These are phyloP conservation scores for Neostethus bicornis DNA, from an alignment of 2,797 vertebrate genomes.

Conservation along the genomic window DNA sequence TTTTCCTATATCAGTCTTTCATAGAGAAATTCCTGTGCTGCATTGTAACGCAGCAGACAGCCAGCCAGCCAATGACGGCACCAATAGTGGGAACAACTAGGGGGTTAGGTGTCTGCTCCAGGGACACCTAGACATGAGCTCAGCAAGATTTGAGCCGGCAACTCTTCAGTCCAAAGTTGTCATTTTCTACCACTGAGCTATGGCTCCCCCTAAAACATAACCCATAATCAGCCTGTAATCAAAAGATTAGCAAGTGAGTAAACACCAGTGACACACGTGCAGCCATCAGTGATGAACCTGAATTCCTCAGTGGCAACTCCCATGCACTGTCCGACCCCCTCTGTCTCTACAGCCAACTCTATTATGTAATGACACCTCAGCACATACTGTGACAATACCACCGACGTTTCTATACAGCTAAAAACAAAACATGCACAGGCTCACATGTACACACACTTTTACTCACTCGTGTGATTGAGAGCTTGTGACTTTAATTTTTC, in stretches of 20 bases:
- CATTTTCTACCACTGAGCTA: too few relatives aligned
- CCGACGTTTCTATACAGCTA: conserved; percentile 50
- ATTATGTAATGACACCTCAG: conserved; percentile 65
- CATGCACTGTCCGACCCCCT: conserved; percentile 35
- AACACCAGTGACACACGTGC: conserved; percentile 15
- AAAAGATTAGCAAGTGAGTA: conserved; percentile 13
- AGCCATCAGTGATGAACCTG: conserved; percentile 24
- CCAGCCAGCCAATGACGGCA: too few relatives aligned
- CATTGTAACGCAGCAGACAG: too few relatives aligned
- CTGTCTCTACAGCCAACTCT: conserved; percentile 28
- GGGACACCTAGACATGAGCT: too few relatives aligned
- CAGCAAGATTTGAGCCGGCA: too few relatives aligned
- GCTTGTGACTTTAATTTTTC: conserved; percentile 18
- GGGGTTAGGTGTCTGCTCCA: too few relatives aligned
- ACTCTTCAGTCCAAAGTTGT: too few relatives aligned
- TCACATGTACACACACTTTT: conserved; percentile 17
- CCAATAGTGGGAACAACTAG: too few relatives aligned
- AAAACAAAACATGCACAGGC: conserved; percentile 30
- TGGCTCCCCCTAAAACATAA: too few relatives aligned
- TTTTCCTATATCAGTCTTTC: too few relatives aligned
- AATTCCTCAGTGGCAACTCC: conserved; percentile 37
- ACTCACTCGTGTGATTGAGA: conserved; percentile 6
- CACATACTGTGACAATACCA: conserved; percentile 59
- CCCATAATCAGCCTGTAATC: conserved; percentile 17
- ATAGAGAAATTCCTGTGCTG: too few relatives aligned